Evolutionary conservation across 2,888 invertebrate species (phyloP).

Genomic region (Steinernema carpocapsae): DNA sequence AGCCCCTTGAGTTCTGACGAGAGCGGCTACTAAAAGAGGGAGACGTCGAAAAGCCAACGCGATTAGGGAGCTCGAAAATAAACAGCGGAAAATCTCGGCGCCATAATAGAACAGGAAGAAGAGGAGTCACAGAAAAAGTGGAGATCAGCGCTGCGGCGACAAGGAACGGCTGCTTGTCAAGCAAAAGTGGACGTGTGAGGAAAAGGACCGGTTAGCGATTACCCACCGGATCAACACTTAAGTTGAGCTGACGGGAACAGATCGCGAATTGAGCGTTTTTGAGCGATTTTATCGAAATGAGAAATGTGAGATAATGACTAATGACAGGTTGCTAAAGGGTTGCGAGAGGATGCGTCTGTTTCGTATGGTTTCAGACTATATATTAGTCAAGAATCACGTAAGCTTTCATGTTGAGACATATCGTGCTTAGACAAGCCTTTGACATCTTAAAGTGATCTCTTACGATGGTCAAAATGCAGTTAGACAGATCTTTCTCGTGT

Average conservation of each 20-base stretch:
- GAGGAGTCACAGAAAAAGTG: slow-evolving; percentile 5
- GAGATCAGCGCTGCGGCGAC: not conserved
- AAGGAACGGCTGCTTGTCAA: not conserved
- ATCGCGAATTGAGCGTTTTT: slow-evolving; percentile 1
- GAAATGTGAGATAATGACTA: too few species aligned
- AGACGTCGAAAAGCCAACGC: not conserved
- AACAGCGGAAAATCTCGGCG: slow-evolving; percentile 19
- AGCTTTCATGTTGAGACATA: too few species aligned
- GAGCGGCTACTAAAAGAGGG: not conserved
- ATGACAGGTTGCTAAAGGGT: too few species aligned
- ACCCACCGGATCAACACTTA: slow-evolving; percentile 1
- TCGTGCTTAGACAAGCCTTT: too few species aligned
- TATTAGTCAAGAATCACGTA: too few species aligned
- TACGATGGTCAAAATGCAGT: too few species aligned
- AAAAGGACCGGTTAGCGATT: slow-evolving; percentile 17
- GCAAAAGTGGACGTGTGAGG: not conserved
- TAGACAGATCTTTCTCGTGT: too few species aligned
- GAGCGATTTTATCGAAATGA: not conserved
- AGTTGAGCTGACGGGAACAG: slow-evolving; percentile 11
- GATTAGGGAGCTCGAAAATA: slow-evolving; percentile 28
- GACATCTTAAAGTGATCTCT: too few species aligned
- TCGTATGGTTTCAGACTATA: too few species aligned
- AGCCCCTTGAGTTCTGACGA: not conserved
- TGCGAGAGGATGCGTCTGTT: too few species aligned
- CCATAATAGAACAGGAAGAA: slow-evolving; percentile 9